phyloP scores from a whole-genome alignment of 2,797 vertebrate genomes.

The Falco naumanni region DNA sequence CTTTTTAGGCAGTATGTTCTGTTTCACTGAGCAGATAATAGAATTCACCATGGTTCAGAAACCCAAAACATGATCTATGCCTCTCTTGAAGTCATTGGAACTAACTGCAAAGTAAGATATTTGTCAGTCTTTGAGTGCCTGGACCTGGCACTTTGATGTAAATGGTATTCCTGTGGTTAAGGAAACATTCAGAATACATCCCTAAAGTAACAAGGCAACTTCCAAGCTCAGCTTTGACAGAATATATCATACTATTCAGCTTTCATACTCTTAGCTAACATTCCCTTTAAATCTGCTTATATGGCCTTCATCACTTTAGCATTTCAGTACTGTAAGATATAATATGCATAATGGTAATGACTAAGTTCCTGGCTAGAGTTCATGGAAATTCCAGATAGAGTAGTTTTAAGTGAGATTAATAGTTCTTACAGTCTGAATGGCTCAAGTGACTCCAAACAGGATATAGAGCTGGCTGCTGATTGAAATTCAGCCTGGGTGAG shows the following conservation, averaged over 20 bases:
- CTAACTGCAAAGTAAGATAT: background rate
- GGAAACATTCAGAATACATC: background rate
- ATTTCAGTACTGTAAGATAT: background rate
- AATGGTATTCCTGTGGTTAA: background rate
- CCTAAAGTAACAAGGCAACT: background rate
- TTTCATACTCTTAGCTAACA: background rate
- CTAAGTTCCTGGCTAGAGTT: background rate
- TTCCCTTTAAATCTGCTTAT: background rate
- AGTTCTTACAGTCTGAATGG: background rate
- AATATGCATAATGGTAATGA: background rate
- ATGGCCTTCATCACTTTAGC: background rate
- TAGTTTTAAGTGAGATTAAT: background rate
- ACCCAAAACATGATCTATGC: background rate
- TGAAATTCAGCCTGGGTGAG: background rate
- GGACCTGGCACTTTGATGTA: background rate
- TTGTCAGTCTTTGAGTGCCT: background rate
- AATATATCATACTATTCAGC: background rate
- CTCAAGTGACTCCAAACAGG: background rate
- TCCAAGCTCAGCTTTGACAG: background rate
- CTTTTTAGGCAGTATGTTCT: background rate
- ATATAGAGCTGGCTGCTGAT: background rate
- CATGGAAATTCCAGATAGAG: background rate
- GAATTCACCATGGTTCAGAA: background rate
- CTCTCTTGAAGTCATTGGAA: background rate
- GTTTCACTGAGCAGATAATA: background rate